These are phyloP conservation scores for Sebastes taczanowskii DNA, from an alignment of 2,797 vertebrate genomes.

Conservation along the genomic window DNA sequence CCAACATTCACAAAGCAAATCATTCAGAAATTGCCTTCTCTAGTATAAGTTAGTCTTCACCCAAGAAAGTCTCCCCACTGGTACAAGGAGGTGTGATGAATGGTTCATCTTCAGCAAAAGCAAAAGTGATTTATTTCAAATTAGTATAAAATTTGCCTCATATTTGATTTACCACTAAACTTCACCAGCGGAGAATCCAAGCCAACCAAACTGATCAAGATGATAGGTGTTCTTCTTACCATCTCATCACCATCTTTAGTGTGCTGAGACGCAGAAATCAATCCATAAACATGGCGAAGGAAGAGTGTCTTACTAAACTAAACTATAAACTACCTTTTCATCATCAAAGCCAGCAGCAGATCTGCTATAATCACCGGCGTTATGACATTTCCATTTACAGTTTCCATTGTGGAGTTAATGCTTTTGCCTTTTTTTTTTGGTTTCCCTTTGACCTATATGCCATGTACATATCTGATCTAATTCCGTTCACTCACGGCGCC, in stretches of 20 bases:
- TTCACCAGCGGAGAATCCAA: not conserved
- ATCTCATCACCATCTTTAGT: not conserved
- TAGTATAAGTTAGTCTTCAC: not conserved
- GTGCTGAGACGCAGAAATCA: not conserved
- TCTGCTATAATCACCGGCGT: not conserved
- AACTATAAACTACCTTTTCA: not conserved
- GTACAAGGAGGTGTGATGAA: not conserved
- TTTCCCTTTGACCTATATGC: not conserved
- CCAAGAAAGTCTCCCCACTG: not conserved
- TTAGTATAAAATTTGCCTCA: not conserved
- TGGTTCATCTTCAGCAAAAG: not conserved
- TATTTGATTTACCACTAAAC: not conserved
- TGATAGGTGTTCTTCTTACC: not conserved
- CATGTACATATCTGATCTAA: conserved; percentile 12
- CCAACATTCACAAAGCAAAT: not conserved
- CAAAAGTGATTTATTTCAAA: not conserved
- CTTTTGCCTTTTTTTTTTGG: not conserved
- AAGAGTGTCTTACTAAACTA: not conserved
- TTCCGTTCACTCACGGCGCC: not conserved
- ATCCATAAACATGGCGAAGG: not conserved
- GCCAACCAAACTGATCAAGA: not conserved
- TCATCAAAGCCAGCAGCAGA: not conserved
- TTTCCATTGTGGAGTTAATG: conserved; percentile 4
- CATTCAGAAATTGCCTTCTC: not conserved
- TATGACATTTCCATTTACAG: conserved; percentile 7